Conservation (phyloP, 2,113 vertebrate genomes). For the Acinonyx jubatus region DNA sequence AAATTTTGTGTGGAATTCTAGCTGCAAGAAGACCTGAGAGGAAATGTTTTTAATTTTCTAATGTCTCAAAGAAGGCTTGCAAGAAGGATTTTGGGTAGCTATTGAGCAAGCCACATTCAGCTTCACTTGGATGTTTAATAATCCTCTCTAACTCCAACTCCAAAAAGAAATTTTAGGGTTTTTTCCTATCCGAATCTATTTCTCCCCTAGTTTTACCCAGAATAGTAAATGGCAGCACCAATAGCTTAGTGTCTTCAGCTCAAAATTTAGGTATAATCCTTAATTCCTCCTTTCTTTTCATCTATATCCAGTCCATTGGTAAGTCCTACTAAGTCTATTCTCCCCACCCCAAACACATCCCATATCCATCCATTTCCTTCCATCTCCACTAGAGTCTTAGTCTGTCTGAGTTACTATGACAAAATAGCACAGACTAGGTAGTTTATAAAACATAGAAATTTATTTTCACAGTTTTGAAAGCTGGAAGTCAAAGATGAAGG, state of each 20-base stretch:
- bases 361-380: background rate
- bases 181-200: background rate
- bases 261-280: background rate
- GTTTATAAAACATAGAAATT: background rate
- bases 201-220: background rate
- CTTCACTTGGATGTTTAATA: background rate
- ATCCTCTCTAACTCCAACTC: background rate
- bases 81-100: background rate
- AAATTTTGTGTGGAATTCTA: background rate
- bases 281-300: conserved; percentile 18
- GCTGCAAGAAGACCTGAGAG: background rate
- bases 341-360: background rate
- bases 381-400: background rate
- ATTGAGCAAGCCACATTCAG: background rate
- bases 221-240: background rate
- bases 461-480: background rate
- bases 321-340: background rate
- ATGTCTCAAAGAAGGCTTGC: background rate
- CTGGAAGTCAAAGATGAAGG: background rate
- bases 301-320: background rate
- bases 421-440: background rate
- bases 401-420: background rate
- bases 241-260: background rate
- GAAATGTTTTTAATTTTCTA: background rate
- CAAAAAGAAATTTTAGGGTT: background rate